Evolutionary conservation across 2,797 vertebrate species (phyloP).

Genomic region (Fistularia commersonii): DNA sequence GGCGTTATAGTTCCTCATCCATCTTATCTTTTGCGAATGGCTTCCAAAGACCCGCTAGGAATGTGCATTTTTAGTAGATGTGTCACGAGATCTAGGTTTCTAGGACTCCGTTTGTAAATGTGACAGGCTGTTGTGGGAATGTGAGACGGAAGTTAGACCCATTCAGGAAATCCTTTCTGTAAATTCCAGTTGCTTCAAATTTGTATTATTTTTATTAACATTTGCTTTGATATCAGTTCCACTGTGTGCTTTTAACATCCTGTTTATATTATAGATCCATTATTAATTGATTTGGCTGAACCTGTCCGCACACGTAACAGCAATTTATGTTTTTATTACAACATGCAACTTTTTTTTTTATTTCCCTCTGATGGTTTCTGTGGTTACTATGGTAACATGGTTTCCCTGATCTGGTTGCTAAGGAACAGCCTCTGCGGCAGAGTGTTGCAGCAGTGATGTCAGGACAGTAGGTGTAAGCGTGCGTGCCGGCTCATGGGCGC

Average conservation of each 20-base stretch:
- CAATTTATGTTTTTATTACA: no score
- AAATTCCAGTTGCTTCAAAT: no score
- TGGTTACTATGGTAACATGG: slow-evolving; percentile 84
- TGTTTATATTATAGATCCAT: no score
- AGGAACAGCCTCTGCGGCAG: slow-evolving; percentile 85
- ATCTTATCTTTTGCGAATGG: slow-evolving; percentile 24
- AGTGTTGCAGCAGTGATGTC: slow-evolving; percentile 78
- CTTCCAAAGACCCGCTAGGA: slow-evolving; percentile 13
- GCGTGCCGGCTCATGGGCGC: slow-evolving; percentile 45
- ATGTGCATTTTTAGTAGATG: slow-evolving; percentile 56
- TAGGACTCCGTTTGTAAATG: slow-evolving; percentile 36
- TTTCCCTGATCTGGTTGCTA: slow-evolving; percentile 87
- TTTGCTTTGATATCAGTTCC: no score
- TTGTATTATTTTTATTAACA: no score
- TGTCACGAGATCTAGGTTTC: slow-evolving; percentile 62
- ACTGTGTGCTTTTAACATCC: no score
- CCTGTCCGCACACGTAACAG: no score
- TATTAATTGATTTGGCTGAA: no score
- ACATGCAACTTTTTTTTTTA: slow-evolving; percentile 46
- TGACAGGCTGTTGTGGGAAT: neutral
- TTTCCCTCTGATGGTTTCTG: slow-evolving; percentile 70
- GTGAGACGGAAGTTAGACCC: slow-evolving; percentile 10
- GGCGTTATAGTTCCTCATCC: slow-evolving; percentile 7
- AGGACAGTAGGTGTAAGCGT: slow-evolving; percentile 66
- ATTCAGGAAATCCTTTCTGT: no score